A percentile compares a stretch with the other conserved stretches of the same genome.
phyloP scores from a whole-genome alignment of 2,113 vertebrate species.

The Pterocles burchelli region DNA sequence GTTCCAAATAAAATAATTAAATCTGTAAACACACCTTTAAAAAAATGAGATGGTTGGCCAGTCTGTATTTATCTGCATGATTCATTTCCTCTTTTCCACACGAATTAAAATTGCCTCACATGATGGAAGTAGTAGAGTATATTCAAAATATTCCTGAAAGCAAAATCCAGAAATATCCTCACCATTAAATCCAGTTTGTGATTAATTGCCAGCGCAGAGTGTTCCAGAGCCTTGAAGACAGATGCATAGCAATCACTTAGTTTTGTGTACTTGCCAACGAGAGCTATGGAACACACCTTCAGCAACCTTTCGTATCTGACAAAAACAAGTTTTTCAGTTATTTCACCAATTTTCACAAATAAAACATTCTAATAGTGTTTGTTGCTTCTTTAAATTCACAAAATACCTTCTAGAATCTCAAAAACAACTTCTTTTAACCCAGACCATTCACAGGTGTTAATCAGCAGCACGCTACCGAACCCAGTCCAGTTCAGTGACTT shows the following conservation, averaged over 20 bases:
- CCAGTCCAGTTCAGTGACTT: neutral
- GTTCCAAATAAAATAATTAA: neutral
- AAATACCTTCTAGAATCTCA: neutral
- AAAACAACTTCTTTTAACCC: neutral
- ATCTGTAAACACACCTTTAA: neutral
- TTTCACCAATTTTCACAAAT: neutral
- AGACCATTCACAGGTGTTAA: neutral
- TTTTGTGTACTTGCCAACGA: slow-evolving; percentile 84
- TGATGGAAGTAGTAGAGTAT: neutral
- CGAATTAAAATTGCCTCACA: neutral
- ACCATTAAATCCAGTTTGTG: slow-evolving; percentile 83
- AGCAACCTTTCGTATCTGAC: slow-evolving; percentile 77
- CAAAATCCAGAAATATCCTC: slow-evolving; percentile 46
- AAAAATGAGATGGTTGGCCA: neutral
- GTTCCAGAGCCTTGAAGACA: slow-evolving; percentile 82
- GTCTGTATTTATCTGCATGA: neutral
- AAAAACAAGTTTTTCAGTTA: slow-evolving; percentile 32
- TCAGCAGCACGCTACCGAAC: neutral
- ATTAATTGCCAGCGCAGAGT: slow-evolving; percentile 82
- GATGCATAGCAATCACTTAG: slow-evolving; percentile 82
- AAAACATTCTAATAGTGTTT: neutral
- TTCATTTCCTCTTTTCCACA: neutral
- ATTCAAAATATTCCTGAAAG: neutral
- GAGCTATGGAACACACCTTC: slow-evolving; percentile 81
- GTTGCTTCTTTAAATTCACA: neutral